These are phyloP conservation scores for Heliconius nattereri DNA, from an alignment of 1,140 invertebrate species.

Conservation along the genomic window DNA sequence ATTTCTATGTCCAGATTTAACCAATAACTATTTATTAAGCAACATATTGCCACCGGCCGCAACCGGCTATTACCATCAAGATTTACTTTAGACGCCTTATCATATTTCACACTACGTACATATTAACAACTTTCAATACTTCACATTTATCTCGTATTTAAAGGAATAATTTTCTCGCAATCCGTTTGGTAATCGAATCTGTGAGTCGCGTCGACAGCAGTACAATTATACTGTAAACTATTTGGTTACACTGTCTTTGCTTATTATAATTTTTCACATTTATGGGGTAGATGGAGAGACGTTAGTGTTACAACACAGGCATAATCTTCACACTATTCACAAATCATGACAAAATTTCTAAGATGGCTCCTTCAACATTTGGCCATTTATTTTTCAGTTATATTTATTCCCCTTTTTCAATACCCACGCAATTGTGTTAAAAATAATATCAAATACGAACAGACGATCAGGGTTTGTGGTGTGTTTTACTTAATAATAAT, in stretches of 20 bases:
- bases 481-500: too few relatives aligned
- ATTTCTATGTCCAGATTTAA: neutral
- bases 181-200: neutral
- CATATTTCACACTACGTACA: slow-evolving; percentile 17
- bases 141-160: slow-evolving; percentile 5
- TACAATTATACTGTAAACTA: neutral
- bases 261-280: neutral
- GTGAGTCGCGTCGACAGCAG: neutral
- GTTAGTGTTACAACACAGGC: too few relatives aligned
- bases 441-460: too few relatives aligned
- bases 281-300: too few relatives aligned
- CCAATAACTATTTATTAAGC: neutral
- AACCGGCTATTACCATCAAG: neutral
- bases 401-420: too few relatives aligned
- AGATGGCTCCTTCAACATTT: too few relatives aligned
- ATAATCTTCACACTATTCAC: too few relatives aligned
- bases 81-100: slow-evolving; percentile 11
- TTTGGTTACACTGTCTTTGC: neutral
- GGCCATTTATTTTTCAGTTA: too few relatives aligned
- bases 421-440: too few relatives aligned
- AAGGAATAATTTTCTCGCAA: neutral
- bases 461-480: too few relatives aligned
- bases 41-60: neutral
- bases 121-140: slow-evolving; percentile 13
- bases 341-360: too few relatives aligned